Conservation (phyloP, 2,113 vertebrate species). For the Myiopsitta monachus region DNA sequence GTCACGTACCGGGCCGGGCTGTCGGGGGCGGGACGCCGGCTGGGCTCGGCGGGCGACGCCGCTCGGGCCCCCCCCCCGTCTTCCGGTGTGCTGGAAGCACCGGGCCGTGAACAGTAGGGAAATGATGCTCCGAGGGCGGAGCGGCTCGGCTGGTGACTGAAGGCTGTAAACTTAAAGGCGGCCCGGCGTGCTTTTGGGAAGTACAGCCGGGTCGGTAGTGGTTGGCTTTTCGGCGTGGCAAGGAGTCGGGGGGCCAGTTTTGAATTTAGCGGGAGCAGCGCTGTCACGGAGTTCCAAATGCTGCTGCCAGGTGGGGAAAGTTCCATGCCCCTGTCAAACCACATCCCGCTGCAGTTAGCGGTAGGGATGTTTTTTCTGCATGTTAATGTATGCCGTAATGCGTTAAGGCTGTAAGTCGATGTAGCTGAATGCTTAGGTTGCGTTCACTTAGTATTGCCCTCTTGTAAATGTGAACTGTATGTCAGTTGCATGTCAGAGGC, state of each 20-base stretch:
- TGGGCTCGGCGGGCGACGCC: background rate
- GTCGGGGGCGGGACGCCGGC: background rate
- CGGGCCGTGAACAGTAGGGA: background rate
- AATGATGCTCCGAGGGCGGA: background rate
- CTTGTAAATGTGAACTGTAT: rapidly evolving
- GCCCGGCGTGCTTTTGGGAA: too few relatives aligned
- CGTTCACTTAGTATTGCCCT: rapidly evolving
- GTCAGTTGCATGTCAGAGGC: too few relatives aligned
- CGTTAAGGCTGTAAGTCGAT: background rate
- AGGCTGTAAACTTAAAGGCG: background rate
- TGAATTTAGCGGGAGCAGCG: slow-evolving; percentile 12
- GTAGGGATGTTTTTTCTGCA: rapidly evolving
- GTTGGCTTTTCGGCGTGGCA: background rate
- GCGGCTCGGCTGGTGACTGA: background rate
- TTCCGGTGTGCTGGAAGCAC: background rate
- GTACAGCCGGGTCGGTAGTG: background rate
- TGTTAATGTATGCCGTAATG: rapidly evolving
- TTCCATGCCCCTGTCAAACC: background rate
- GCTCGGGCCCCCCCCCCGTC: background rate
- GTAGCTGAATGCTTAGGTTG: background rate
- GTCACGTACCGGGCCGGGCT: background rate
- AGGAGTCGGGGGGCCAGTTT: background rate
- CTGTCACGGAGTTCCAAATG: background rate
- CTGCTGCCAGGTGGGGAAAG: background rate
- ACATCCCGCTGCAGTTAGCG: background rate